These are phyloP conservation scores for Coboldia fuscipes DNA, from an alignment of 1,140 invertebrate species.

Conservation along the genomic window DNA sequence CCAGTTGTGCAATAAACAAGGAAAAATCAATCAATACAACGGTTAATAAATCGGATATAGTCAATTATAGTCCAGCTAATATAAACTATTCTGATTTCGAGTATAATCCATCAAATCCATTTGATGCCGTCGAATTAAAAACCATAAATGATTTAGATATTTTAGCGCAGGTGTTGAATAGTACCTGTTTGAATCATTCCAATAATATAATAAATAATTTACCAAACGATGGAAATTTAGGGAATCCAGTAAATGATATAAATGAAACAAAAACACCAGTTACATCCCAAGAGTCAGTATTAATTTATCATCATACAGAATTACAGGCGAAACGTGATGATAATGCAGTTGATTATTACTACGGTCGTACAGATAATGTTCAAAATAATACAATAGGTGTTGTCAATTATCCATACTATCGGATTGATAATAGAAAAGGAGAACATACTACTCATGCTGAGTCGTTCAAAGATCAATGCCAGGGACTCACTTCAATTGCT, in stretches of 20 bases:
- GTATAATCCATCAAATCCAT: constrained; percentile 70
- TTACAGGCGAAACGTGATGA: too few relatives aligned
- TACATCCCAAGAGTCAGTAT: background rate
- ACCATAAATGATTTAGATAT: constrained; percentile 78
- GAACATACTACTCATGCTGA: too few relatives aligned
- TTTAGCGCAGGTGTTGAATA: constrained; percentile 44
- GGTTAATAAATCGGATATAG: constrained; percentile 1
- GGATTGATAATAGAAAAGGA: too few relatives aligned
- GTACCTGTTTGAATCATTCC: constrained; percentile 2
- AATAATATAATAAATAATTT: background rate
- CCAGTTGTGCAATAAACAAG: too few relatives aligned
- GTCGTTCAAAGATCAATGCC: too few relatives aligned
- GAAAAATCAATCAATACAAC: constrained; percentile 1
- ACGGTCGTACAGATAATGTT: too few relatives aligned
- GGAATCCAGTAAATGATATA: too few relatives aligned
- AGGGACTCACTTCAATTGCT: too few relatives aligned
- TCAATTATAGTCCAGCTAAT: constrained; percentile 18
- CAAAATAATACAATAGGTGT: too few relatives aligned
- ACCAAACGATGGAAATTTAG: background rate
- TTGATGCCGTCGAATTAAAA: constrained; percentile 77
- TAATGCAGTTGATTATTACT: too few relatives aligned
- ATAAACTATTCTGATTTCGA: constrained; percentile 64
- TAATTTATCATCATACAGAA: too few relatives aligned
- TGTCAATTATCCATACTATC: too few relatives aligned
- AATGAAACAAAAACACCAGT: background rate